Percentiles rank a stretch among this genome's conserved stretches.
Evolutionary conservation across 2,888 invertebrate species (phyloP).

Genomic region (Ichneumoninae sp.): DNA sequence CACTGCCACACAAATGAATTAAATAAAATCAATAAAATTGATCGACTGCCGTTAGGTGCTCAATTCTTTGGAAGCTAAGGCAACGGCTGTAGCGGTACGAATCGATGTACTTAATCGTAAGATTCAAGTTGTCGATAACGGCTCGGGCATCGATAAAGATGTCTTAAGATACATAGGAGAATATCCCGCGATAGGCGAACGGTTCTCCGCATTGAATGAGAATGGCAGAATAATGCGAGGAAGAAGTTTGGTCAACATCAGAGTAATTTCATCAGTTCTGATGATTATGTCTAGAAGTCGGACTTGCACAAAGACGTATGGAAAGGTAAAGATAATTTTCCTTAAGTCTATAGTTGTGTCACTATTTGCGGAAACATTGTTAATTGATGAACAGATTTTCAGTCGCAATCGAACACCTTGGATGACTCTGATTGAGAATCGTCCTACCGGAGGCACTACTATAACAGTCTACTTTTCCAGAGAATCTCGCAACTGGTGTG

Average conservation of each 20-base stretch:
- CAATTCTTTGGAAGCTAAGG: slow-evolving; percentile 90
- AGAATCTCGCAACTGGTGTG: slow-evolving; percentile 86
- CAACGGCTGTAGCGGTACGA: slow-evolving; percentile 89
- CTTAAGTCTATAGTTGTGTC: not conserved
- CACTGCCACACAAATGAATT: not conserved
- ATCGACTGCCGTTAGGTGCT: slow-evolving; percentile 85
- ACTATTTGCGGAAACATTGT: not conserved
- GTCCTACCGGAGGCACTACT: slow-evolving; percentile 90
- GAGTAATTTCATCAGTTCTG: slow-evolving; percentile 86
- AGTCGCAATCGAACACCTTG: slow-evolving; percentile 72
- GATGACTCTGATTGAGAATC: slow-evolving; percentile 76
- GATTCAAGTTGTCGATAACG: slow-evolving; percentile 92
- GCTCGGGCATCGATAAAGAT: slow-evolving; percentile 87
- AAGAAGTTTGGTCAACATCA: slow-evolving; percentile 32
- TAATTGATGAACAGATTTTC: slow-evolving; percentile 62
- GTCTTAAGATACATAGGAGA: slow-evolving; percentile 87
- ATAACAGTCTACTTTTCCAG: slow-evolving; percentile 89
- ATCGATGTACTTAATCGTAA: slow-evolving; percentile 87
- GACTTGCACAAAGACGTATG: slow-evolving; percentile 85
- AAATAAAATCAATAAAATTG: not conserved
- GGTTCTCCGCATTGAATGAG: slow-evolving; percentile 17
- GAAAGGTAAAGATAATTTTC: slow-evolving; percentile 82
- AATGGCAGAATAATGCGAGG: not conserved
- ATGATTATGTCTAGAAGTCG: slow-evolving; percentile 87
- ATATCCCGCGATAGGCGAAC: slow-evolving; percentile 86